Percentiles rank a stretch among this genome's conserved stretches.
Conservation (phyloP, 2,888 invertebrate species). For the Agrochola circellaris region DNA sequence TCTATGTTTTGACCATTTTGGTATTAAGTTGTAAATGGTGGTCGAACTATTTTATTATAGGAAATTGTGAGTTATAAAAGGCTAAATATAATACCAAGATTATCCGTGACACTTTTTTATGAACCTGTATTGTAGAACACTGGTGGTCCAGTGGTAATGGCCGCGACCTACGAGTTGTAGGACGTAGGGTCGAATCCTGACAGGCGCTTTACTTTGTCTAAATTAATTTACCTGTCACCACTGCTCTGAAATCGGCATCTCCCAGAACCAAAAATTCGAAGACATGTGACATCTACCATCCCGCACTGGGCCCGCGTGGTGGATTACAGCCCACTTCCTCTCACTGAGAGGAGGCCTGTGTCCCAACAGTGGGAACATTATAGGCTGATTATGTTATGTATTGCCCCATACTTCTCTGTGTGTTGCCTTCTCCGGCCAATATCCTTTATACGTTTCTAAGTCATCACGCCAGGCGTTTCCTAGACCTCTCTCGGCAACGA, state of each 20-base stretch:
- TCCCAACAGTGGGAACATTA: too few relatives aligned
- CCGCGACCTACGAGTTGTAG: too few relatives aligned
- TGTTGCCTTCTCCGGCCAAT: background rate
- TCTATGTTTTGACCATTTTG: constrained; percentile 1
- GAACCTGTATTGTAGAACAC: background rate
- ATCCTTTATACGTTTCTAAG: background rate
- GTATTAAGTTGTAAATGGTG: constrained; percentile 10
- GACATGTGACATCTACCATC: too few relatives aligned
- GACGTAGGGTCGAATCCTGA: too few relatives aligned
- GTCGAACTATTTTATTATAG: background rate
- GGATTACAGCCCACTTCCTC: too few relatives aligned
- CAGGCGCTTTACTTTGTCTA: too few relatives aligned
- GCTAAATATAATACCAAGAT: background rate
- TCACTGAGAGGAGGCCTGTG: too few relatives aligned
- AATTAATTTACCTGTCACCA: too few relatives aligned
- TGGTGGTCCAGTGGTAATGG: too few relatives aligned
- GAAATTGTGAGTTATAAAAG: background rate
- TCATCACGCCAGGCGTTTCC: background rate
- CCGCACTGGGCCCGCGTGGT: too few relatives aligned
- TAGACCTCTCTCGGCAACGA: background rate
- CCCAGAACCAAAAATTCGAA: too few relatives aligned
- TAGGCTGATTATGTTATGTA: background rate
- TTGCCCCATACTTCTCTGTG: background rate
- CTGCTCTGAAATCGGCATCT: too few relatives aligned
- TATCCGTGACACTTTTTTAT: background rate